phyloP scores from a whole-genome alignment of 2,113 vertebrate genomes.

The Xiphias gladius region DNA sequence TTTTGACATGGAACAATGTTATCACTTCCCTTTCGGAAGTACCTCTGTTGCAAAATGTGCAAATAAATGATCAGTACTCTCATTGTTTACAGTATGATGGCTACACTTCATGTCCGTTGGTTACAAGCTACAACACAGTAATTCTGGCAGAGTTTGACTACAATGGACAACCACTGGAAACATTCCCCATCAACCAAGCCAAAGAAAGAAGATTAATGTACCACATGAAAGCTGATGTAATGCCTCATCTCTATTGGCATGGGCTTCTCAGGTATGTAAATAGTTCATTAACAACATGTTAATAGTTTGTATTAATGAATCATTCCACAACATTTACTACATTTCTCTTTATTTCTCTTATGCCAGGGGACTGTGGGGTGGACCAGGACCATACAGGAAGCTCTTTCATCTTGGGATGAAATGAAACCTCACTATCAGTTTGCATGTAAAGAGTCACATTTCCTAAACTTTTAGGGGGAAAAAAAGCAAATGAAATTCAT shows the following conservation, averaged over 20 bases:
- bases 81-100: constrained; percentile 90
- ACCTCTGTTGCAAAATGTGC: background rate
- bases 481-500: background rate
- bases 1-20: background rate
- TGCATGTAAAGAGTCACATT: background rate
- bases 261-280: constrained; percentile 90
- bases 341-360: constrained; percentile 35
- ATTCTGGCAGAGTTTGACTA: constrained; percentile 98
- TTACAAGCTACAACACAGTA: constrained; percentile 93
- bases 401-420: constrained; percentile 93
- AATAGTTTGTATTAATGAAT: background rate
- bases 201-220: constrained; percentile 94
- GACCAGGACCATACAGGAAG: constrained; percentile 92
- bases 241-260: constrained; percentile 97
- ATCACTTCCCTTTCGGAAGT: background rate
- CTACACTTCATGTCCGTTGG: constrained; percentile 95
- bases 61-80: background rate
- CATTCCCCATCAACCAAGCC: constrained; percentile 96
- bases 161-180: constrained; percentile 90
- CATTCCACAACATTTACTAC: background rate
- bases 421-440: constrained; percentile 63
- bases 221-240: constrained; percentile 94
- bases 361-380: constrained; percentile 94
- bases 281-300: background rate
- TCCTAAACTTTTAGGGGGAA: background rate